Conservation (phyloP, 2,113 vertebrate species). For the Protobothrops mucrosquamatus region DNA sequence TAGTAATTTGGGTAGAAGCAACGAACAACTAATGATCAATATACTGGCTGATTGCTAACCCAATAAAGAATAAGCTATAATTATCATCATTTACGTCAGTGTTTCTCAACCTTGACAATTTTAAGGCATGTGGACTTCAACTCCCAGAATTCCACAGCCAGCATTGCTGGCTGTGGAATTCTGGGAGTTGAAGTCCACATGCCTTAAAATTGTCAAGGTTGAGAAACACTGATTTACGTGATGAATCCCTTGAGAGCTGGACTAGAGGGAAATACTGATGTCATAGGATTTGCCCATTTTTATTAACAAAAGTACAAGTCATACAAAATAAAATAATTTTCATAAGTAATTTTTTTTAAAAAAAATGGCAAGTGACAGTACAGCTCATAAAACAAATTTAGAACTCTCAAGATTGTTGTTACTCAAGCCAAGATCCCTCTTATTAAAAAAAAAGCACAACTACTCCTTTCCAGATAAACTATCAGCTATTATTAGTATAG, state of each 20-base stretch:
- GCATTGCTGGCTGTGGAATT: too few species aligned
- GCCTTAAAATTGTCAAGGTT: too few species aligned
- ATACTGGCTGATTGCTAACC: neutral
- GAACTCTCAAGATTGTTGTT: neutral
- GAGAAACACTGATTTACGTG: too few species aligned
- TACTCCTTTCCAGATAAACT: neutral
- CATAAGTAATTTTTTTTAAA: neutral
- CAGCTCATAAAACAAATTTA: neutral
- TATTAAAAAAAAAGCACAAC: neutral
- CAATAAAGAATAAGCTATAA: neutral
- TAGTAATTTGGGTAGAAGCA: neutral
- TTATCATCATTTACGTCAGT: neutral
- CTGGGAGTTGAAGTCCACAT: too few species aligned
- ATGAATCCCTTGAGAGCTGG: neutral
- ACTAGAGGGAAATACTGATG: neutral
- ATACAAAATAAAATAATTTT: conserved; percentile 13
- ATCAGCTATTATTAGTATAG: neutral
- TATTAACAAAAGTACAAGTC: neutral
- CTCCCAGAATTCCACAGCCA: too few species aligned
- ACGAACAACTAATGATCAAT: neutral
- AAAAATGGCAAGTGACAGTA: neutral
- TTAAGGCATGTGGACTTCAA: too few species aligned
- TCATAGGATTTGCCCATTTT: neutral
- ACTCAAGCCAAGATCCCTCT: neutral
- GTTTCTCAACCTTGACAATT: too few species aligned